Evolutionary conservation across 2,888 invertebrate genomes (phyloP).

Genomic region (Orthosia incerta): DNA sequence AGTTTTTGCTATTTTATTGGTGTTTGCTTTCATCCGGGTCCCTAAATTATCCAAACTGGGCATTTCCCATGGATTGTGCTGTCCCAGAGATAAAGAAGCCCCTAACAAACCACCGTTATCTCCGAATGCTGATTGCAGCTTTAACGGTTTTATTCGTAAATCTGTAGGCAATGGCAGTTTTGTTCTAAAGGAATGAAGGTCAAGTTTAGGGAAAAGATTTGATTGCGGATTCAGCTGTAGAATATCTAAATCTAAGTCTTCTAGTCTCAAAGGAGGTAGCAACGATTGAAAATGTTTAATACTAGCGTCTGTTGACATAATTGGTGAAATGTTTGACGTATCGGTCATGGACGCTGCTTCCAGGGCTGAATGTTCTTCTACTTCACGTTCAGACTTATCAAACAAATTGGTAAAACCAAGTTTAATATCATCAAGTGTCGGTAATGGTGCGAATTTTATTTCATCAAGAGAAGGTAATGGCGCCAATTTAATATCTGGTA

Average conservation of each 20-base stretch:
- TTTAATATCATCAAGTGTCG: constrained; percentile 71
- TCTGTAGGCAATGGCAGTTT: constrained; percentile 75
- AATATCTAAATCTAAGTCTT: constrained; percentile 73
- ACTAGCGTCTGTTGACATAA: constrained; percentile 71
- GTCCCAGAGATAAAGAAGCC: constrained; percentile 24
- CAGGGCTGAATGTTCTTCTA: constrained; percentile 47
- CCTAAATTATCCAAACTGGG: constrained; percentile 67
- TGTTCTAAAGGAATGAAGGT: constrained; percentile 69
- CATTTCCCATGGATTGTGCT: constrained; percentile 48
- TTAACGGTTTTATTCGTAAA: constrained; percentile 74
- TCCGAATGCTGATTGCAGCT: constrained; percentile 71
- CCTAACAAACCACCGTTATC: constrained; percentile 66
- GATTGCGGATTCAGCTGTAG: constrained; percentile 70
- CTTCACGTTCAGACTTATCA: constrained; percentile 57
- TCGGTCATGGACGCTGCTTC: constrained; percentile 55
- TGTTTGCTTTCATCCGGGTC: constrained; percentile 47
- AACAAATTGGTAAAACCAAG: constrained; percentile 70
- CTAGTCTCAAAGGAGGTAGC: constrained; percentile 63
- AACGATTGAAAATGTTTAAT: constrained; percentile 59
- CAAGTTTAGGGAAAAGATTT: constrained; percentile 63
- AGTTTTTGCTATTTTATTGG: constrained; percentile 62
- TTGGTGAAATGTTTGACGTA: constrained; percentile 56
- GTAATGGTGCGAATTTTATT: constrained; percentile 63
- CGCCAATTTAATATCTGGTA: constrained; percentile 59
- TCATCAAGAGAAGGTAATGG: constrained; percentile 70